Percentiles rank a stretch among this genome's conserved stretches.
phyloP scores from a whole-genome alignment of 2,797 vertebrate genomes.

The Lateolabrax maculatus region DNA sequence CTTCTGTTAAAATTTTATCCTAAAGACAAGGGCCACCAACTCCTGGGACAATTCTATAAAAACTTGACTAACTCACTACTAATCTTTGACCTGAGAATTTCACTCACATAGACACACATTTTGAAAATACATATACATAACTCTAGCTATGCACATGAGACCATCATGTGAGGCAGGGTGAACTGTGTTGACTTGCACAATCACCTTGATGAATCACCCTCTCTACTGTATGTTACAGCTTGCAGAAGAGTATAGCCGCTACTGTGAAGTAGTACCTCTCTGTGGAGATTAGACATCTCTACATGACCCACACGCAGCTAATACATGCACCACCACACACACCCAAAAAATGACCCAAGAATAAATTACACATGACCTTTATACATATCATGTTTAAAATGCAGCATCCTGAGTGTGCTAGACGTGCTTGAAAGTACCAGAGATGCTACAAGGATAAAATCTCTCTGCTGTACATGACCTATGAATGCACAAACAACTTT shows the following conservation, averaged over 20 bases:
- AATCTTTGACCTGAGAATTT: slow-evolving; percentile 50
- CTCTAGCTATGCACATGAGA: slow-evolving; percentile 66
- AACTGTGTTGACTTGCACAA: slow-evolving; percentile 70
- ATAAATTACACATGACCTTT: slow-evolving; percentile 68
- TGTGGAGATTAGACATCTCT: slow-evolving; percentile 54
- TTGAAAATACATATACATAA: slow-evolving; percentile 62
- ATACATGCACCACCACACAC: slow-evolving; percentile 35
- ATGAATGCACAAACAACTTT: slow-evolving; percentile 73
- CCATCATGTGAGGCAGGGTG: slow-evolving; percentile 59
- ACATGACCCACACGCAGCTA: slow-evolving; percentile 63
- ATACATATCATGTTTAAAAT: slow-evolving; percentile 40
- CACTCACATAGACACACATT: slow-evolving; percentile 51
- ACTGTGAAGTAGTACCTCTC: slow-evolving; percentile 66
- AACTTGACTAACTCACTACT: slow-evolving; percentile 43
- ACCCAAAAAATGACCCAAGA: slow-evolving; percentile 35
- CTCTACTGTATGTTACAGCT: slow-evolving; percentile 37
- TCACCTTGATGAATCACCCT: slow-evolving; percentile 83
- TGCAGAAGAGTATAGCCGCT: slow-evolving; percentile 59
- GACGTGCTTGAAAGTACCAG: slow-evolving; percentile 22
- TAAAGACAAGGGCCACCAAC: slow-evolving; percentile 13
- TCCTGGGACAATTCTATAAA: slow-evolving; percentile 33
- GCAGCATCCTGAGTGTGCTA: slow-evolving; percentile 16
- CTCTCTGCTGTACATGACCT: slow-evolving; percentile 34
- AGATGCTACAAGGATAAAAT: slow-evolving; percentile 48
- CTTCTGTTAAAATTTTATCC: background rate